Percentiles rank a stretch among this genome's conserved stretches.
These are phyloP conservation scores for Battus philenor DNA, from an alignment of 1,140 invertebrate genomes.

Conservation along the genomic window DNA sequence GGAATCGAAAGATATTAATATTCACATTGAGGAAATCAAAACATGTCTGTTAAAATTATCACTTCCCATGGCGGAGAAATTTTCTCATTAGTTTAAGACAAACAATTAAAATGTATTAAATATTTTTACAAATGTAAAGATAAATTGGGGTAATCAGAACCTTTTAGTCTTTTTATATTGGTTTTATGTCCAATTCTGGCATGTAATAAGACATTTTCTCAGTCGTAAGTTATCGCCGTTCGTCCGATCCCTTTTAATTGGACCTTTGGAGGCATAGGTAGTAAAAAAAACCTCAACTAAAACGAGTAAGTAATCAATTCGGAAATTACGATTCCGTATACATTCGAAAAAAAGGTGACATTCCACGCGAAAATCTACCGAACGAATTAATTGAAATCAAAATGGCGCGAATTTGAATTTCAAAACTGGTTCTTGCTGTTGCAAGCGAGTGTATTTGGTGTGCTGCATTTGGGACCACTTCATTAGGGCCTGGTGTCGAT, in stretches of 20 bases:
- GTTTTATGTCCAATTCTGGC: background rate
- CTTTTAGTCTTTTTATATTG: too few relatives aligned
- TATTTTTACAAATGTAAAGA: too few relatives aligned
- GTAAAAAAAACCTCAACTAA: background rate
- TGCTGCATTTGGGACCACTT: constrained; percentile 37
- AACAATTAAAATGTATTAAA: too few relatives aligned
- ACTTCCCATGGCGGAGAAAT: too few relatives aligned
- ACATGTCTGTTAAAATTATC: too few relatives aligned
- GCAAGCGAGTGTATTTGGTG: constrained; percentile 26
- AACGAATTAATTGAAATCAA: constrained; percentile 22
- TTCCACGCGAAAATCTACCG: constrained; percentile 18
- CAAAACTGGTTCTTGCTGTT: constrained; percentile 29
- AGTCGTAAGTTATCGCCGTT: background rate
- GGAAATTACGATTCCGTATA: constrained; percentile 11
- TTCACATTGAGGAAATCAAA: too few relatives aligned
- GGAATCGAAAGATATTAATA: too few relatives aligned
- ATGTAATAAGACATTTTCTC: constrained; percentile 12
- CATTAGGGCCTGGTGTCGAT: constrained; percentile 50
- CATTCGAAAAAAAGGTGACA: constrained; percentile 13
- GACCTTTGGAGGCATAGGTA: constrained; percentile 3
- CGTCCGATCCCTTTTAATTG: constrained; percentile 7
- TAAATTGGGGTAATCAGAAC: too few relatives aligned
- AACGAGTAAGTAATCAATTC: constrained; percentile 9
- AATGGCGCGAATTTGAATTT: constrained; percentile 28
- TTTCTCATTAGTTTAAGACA: too few relatives aligned